A percentile compares a stretch with the other conserved stretches of the same genome.
phyloP scores from a whole-genome alignment of 2,888 invertebrate species.

The Lamproptera curius region DNA sequence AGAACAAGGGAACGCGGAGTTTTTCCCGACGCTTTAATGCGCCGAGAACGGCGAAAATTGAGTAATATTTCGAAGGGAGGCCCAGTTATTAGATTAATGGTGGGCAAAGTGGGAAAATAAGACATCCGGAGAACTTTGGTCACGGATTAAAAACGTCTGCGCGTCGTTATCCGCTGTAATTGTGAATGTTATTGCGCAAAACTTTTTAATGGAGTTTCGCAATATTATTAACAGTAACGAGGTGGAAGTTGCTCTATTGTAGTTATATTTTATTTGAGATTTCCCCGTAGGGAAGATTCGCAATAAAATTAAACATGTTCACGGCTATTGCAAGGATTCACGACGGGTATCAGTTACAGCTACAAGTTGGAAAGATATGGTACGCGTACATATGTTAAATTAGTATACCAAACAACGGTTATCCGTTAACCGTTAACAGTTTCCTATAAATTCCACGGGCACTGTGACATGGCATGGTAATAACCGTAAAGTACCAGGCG shows the following conservation, averaged over 20 bases:
- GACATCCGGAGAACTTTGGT: constrained; percentile 21
- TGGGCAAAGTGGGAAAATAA: constrained; percentile 21
- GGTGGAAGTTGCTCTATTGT: neutral
- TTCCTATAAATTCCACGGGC: constrained; percentile 10
- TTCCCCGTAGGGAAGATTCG: too few relatives aligned
- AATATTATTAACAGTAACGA: neutral
- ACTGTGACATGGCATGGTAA: constrained; percentile 32
- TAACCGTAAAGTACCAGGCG: constrained; percentile 44
- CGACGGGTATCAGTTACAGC: too few relatives aligned
- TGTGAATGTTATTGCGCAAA: neutral
- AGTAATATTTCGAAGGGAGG: constrained; percentile 43
- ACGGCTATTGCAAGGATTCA: too few relatives aligned
- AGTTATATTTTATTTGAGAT: neutral
- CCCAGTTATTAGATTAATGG: constrained; percentile 38
- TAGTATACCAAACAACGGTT: neutral
- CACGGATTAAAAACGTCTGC: constrained; percentile 17
- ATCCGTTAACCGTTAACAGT: neutral
- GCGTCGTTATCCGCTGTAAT: neutral
- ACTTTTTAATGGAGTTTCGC: constrained; percentile 8
- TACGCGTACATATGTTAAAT: neutral
- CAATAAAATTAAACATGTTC: too few relatives aligned
- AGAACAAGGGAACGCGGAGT: constrained; percentile 44
- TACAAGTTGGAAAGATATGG: neutral
- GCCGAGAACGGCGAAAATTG: constrained; percentile 44
- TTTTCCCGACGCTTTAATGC: constrained; percentile 47